Conservation (phyloP, 2,888 invertebrate genomes). For the Chrysolina oricalcia region DNA sequence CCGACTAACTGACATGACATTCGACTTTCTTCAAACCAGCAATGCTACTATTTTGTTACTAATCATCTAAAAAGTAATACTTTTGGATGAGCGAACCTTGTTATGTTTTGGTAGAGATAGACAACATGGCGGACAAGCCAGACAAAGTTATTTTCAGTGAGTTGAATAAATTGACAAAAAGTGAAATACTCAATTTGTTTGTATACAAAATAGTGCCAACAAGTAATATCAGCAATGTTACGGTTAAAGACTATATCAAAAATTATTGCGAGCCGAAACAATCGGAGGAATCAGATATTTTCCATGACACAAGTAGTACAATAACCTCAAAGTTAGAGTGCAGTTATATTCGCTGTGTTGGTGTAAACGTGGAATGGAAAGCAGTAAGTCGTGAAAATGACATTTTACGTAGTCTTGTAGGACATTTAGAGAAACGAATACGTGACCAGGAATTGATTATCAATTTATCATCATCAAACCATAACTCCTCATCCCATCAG, state of each 20-base stretch:
- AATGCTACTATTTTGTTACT: too few relatives aligned
- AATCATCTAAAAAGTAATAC: too few relatives aligned
- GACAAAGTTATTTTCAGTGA: conserved; percentile 20
- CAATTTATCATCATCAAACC: too few relatives aligned
- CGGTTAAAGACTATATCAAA: conserved; percentile 12
- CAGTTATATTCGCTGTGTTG: conserved; percentile 11
- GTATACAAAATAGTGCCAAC: conserved; percentile 24
- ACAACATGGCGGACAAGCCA: conserved; percentile 24
- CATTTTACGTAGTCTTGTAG: too few relatives aligned
- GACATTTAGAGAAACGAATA: too few relatives aligned
- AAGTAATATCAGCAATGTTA: conserved; percentile 7
- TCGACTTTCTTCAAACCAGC: too few relatives aligned
- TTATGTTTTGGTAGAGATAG: too few relatives aligned
- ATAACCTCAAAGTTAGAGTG: conserved; percentile 17
- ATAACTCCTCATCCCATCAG: too few relatives aligned
- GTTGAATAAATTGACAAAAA: conserved; percentile 24
- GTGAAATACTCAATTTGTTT: conserved; percentile 17
- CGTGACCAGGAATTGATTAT: too few relatives aligned
- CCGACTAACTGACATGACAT: too few relatives aligned
- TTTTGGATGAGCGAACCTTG: too few relatives aligned
- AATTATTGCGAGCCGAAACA: conserved; percentile 15
- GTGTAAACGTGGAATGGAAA: background rate
- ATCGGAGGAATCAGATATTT: conserved; percentile 1
- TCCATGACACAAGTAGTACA: background rate
- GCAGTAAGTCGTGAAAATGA: too few relatives aligned